phyloP scores from a whole-genome alignment of 2,797 vertebrate genomes.

The Bradypus variegatus region DNA sequence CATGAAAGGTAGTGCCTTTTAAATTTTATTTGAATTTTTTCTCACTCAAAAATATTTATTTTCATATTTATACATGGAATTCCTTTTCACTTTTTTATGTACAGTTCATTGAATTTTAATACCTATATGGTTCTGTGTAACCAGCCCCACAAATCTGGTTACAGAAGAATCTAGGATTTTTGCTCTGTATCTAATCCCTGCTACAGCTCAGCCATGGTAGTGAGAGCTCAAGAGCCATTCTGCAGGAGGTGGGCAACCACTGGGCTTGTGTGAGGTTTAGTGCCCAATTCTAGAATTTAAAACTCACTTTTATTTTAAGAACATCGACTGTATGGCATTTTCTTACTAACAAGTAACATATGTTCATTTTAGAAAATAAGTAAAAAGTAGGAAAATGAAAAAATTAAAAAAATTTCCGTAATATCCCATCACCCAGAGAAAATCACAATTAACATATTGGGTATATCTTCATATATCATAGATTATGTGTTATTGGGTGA shows the following conservation, averaged over 20 bases:
- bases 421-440: not conserved
- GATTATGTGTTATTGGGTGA: not conserved
- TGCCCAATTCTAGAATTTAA: not conserved
- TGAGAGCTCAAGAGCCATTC: not conserved
- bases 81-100: not conserved
- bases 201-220: rapidly evolving
- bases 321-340: not conserved
- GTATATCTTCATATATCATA: not conserved
- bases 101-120: not conserved
- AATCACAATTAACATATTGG: not conserved
- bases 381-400: not conserved
- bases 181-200: not conserved
- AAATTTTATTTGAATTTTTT: not conserved
- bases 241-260: not conserved
- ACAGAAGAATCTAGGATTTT: not conserved
- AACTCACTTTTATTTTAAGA: not conserved
- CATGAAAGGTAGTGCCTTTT: not conserved
- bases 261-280: not conserved
- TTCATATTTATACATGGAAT: not conserved
- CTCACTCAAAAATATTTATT: not conserved
- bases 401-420: not conserved
- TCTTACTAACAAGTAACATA: not conserved
- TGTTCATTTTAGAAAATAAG: not conserved
- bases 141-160: too few relatives aligned
- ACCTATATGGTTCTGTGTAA: not conserved